A percentile compares a stretch with the other conserved stretches of the same genome.
phyloP scores from a whole-genome alignment of 2,797 vertebrate species.

The Mycteria americana region DNA sequence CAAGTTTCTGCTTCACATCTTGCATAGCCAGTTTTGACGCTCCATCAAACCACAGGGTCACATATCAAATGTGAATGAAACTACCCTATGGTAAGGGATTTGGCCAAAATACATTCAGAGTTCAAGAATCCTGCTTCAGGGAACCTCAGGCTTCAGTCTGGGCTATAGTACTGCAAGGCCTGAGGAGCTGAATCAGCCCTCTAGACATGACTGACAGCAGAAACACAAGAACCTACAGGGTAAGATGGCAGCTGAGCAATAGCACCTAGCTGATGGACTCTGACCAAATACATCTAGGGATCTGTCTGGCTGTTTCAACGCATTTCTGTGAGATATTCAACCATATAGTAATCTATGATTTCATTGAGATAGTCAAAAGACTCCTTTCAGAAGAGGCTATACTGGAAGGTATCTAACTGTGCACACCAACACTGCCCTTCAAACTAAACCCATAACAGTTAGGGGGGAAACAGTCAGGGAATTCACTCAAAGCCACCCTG shows the following conservation, averaged over 20 bases:
- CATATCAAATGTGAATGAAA: neutral
- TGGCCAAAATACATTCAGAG: neutral
- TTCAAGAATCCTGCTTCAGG: neutral
- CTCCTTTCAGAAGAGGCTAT: neutral
- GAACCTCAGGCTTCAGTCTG: neutral
- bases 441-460: neutral
- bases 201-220: neutral
- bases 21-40: neutral
- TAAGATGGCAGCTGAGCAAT: neutral
- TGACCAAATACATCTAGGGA: neutral
- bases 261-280: neutral
- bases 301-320: neutral
- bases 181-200: neutral
- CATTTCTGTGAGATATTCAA: neutral
- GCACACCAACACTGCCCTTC: neutral
- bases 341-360: neutral
- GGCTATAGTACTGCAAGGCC: neutral
- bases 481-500: neutral
- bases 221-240: neutral
- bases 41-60: neutral
- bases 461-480: neutral
- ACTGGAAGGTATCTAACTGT: neutral
- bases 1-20: neutral
- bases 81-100: neutral
- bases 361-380: neutral